Percentiles rank a stretch among this genome's conserved stretches.
phyloP scores from a whole-genome alignment of 1,140 invertebrate species.

The Pogonus chalceus region DNA sequence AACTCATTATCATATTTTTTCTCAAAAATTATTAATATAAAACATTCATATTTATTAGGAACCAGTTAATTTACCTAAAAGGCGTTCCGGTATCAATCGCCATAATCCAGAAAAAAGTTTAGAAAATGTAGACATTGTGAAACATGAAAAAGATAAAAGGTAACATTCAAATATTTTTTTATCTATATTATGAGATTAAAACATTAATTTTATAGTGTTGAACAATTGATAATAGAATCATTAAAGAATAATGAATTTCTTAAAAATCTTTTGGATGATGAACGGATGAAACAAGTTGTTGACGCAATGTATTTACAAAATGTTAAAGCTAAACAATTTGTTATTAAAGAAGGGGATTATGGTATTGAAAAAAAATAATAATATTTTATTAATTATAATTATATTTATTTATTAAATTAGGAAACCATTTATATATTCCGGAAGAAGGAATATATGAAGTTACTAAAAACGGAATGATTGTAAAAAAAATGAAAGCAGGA shows the following conservation, averaged over 20 bases:
- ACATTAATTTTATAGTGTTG: constrained; percentile 52
- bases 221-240: constrained; percentile 22
- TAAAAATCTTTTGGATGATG: constrained; percentile 75
- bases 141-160: constrained; percentile 23
- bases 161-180: constrained; percentile 2
- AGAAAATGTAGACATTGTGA: background rate
- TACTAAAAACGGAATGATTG: constrained; percentile 61
- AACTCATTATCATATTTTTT: no score
- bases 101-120: background rate
- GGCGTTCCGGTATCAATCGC: no score
- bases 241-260: constrained; percentile 88
- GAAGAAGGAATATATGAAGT: constrained; percentile 80
- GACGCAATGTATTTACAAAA: constrained; percentile 83
- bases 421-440: constrained; percentile 71
- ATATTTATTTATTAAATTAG: constrained; percentile 24
- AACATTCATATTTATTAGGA: no score
- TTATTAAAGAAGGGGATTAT: constrained; percentile 80
- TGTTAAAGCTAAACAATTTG: constrained; percentile 60
- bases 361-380: constrained; percentile 32
- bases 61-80: no score
- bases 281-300: constrained; percentile 73
- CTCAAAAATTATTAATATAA: no score
- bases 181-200: constrained; percentile 46
- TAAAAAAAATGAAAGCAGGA: constrained; percentile 71
- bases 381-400: constrained; percentile 1